Evolutionary conservation across 2,888 invertebrate genomes (phyloP), one percentile per base, ranked within the genome.

Genomic region (Frankliniella intonsa): DNA sequence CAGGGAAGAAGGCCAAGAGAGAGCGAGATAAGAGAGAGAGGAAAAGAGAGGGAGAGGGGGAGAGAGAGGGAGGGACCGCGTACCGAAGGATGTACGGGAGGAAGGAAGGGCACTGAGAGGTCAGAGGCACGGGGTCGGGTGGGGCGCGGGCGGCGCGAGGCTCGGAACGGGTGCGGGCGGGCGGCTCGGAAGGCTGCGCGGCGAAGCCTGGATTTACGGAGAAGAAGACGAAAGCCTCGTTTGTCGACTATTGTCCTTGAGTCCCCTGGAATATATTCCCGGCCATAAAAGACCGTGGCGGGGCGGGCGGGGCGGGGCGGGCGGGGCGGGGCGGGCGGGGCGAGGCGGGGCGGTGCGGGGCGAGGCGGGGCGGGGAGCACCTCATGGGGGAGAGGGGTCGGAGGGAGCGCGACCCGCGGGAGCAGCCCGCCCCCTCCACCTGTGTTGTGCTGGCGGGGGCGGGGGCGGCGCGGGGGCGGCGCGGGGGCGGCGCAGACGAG

Each of bases 211-310:
- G 38, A 38, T 38, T 38, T 38, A 38, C 38, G 3, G 38, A 38
- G 38, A 38, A 38, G 38, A 38, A 38, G 38, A 38, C 38, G 38
- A 38, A 38, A 38, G 38, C 11, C 69, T 76, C 69, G 69, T 76
- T 76, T 76, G 69, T 25, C 12, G 69, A 11, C 69, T 25, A 76
- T 76, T 76, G 69, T 76, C 69, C 69, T 76, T 25, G 69, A 22
- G 22, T 25, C 69, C 69, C 69, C 25, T 12, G 69, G 69, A 76
- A 76, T 76, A 25, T 76, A 76, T 76, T 76, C 69, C n/a, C 69
- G 25, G 8, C 22, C 69, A 76, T 76, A 76, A 76, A 76, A 76
- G 22, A 9, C 69, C 38, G 38, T 38, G 38, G 55, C 2, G 55
- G 51, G 51, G 55, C 14, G 55, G 55, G 69, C 0, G 69, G 69